These are phyloP conservation scores for Phymanthus crucifer DNA, from an alignment of 92 coral and sea anemone genomes.

Conservation along the genomic window DNA sequence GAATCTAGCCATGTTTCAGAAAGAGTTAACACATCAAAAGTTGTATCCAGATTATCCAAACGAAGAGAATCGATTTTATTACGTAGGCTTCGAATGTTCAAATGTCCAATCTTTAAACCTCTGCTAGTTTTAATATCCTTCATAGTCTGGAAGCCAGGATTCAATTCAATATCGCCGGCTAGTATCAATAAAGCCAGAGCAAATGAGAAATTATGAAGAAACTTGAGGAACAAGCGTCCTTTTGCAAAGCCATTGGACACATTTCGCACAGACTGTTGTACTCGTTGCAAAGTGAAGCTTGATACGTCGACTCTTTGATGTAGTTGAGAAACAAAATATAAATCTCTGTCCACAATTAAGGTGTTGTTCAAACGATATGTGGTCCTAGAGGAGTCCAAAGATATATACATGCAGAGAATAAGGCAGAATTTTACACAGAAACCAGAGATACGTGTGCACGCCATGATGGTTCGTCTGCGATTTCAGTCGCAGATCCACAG, in stretches of 20 bases:
- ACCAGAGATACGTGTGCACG: constrained; percentile 9
- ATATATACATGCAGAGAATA: neutral
- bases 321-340: neutral
- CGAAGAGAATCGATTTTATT: neutral
- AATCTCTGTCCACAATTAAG: neutral
- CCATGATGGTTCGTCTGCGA: neutral
- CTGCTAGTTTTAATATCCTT: neutral
- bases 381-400: neutral
- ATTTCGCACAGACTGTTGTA: neutral
- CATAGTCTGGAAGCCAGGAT: neutral
- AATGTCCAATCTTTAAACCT: neutral
- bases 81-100: neutral
- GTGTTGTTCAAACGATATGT: constrained; percentile 1
- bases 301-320: neutral
- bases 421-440: neutral
- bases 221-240: neutral
- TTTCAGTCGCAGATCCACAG: no score
- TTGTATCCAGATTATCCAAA: neutral
- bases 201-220: neutral
- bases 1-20: neutral
- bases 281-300: neutral
- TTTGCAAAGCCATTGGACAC: neutral
- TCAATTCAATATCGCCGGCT: neutral
- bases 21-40: neutral
- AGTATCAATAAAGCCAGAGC: neutral